phyloP scores from a whole-genome alignment of 2,888 invertebrate genomes.

The Rugalucina vietnamica region DNA sequence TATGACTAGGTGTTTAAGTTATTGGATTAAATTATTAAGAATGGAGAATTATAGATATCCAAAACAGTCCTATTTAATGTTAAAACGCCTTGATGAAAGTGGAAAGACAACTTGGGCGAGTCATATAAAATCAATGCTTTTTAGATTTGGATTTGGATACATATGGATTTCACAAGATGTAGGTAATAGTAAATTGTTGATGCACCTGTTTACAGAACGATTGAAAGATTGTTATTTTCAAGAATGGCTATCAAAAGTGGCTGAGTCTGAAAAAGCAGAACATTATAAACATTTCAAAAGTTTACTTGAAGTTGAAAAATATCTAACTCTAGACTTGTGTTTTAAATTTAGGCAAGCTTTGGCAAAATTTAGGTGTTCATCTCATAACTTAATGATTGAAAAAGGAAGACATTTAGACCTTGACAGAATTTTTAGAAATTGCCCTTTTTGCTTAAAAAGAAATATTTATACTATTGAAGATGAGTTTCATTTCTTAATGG shows the following conservation, averaged over 20 bases:
- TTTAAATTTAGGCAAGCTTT: conserved; percentile 12
- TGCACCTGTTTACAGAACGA: background rate
- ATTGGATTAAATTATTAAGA: too few relatives aligned
- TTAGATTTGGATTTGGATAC: background rate
- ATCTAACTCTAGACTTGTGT: background rate
- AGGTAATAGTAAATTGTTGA: background rate
- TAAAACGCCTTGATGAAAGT: background rate
- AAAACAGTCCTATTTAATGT: conserved; percentile 17
- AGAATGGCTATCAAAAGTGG: background rate
- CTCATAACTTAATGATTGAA: background rate
- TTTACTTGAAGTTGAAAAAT: background rate
- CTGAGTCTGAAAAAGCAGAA: background rate
- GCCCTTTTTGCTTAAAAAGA: too few relatives aligned
- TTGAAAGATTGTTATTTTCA: background rate
- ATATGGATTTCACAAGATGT: conserved; percentile 1
- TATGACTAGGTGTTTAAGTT: too few relatives aligned
- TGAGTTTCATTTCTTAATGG: too few relatives aligned
- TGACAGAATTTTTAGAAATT: too few relatives aligned
- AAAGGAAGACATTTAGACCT: too few relatives aligned
- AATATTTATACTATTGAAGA: too few relatives aligned
- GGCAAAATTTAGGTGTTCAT: conserved; percentile 15
- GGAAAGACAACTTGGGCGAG: background rate
- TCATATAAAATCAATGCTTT: background rate
- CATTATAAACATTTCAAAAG: conserved; percentile 13
- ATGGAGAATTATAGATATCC: too few relatives aligned